phyloP scores from a whole-genome alignment of 2,888 invertebrate species.

The Lepidocyrtoides sp. region DNA sequence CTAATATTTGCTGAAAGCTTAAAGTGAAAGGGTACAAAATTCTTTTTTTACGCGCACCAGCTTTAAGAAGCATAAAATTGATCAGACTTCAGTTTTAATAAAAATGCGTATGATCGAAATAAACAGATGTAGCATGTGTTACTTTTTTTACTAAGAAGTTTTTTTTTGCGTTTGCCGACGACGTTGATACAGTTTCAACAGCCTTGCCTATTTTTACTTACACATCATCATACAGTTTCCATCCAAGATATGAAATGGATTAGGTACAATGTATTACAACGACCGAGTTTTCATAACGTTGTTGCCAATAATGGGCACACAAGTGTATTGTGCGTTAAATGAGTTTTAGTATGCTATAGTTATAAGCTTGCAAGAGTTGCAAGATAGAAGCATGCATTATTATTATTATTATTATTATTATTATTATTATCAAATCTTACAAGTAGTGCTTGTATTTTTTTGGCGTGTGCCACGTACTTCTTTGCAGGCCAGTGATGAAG shows the following conservation, averaged over 20 bases:
- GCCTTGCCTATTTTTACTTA: no score
- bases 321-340: constrained; percentile 21
- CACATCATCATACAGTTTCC: neutral
- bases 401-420: no score
- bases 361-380: neutral
- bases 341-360: neutral
- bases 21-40: constrained; percentile 15
- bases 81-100: constrained; percentile 50
- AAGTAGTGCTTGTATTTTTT: neutral
- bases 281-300: neutral
- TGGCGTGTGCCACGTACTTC: constrained; percentile 35
- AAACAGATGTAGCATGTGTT: constrained; percentile 38
- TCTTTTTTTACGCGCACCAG: constrained; percentile 13
- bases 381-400: no score
- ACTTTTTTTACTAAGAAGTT: neutral
- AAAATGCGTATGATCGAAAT: constrained; percentile 56
- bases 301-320: neutral
- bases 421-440: neutral
- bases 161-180: neutral
- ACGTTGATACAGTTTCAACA: neutral
- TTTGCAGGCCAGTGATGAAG: constrained; percentile 35
- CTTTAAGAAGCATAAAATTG: constrained; percentile 35
- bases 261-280: neutral
- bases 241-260: neutral
- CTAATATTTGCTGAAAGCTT: neutral